Evolutionary conservation across 2,113 vertebrate genomes (phyloP).

Genomic region (Dicrurus megarhynchus): DNA sequence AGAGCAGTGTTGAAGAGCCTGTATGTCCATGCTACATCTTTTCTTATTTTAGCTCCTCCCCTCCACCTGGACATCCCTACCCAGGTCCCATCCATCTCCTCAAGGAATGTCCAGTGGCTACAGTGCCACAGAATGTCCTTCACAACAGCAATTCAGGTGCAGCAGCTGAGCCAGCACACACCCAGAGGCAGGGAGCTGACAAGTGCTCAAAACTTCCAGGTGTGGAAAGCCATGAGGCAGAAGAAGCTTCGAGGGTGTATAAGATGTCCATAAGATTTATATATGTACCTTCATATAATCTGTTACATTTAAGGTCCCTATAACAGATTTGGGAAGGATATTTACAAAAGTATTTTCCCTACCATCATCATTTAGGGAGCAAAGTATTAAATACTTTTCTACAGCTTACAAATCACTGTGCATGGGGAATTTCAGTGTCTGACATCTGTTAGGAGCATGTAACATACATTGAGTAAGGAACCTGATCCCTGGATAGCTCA

Average conservation of each 20-base stretch:
- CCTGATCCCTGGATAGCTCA: not conserved
- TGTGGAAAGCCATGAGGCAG: not conserved
- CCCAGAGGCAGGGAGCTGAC: not conserved
- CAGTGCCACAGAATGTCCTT: not conserved
- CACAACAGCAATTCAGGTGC: not conserved
- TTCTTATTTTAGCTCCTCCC: not conserved
- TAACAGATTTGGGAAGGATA: not conserved
- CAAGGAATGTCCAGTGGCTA: not conserved
- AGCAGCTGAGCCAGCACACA: not conserved
- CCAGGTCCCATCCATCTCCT: not conserved
- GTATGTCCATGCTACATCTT: not conserved
- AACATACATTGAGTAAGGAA: not conserved
- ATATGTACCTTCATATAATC: not conserved
- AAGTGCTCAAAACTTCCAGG: not conserved
- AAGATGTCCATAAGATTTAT: not conserved
- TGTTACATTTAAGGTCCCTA: not conserved
- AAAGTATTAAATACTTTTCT: not conserved
- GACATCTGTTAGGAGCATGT: not conserved
- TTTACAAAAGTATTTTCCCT: not conserved
- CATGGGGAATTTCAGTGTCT: not conserved
- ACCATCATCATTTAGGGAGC: not conserved
- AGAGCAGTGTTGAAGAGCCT: not conserved
- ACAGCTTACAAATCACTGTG: not conserved
- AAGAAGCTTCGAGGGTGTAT: not conserved
- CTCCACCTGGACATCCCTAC: not conserved